These are phyloP conservation scores for Heteromyza rotundicornis DNA, from an alignment of 2,888 invertebrate species.

Conservation along the genomic window DNA sequence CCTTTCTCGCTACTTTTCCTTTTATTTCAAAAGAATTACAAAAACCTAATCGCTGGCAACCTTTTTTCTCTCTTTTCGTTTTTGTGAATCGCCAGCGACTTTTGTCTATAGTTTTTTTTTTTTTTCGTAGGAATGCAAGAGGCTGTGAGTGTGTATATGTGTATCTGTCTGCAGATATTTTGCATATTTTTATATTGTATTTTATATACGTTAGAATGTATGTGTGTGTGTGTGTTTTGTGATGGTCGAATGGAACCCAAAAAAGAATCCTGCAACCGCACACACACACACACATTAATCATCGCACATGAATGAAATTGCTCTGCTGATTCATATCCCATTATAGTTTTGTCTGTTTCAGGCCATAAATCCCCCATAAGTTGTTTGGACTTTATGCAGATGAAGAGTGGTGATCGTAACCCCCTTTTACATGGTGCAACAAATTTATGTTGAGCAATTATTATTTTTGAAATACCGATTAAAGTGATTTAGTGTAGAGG, in stretches of 20 bases:
- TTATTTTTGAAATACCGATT: conserved; percentile 50
- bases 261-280: conserved; percentile 5
- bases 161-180: too few relatives aligned
- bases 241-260: conserved; percentile 8
- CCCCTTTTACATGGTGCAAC: not conserved
- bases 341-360: conserved; percentile 39
- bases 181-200: too few relatives aligned
- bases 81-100: too few relatives aligned
- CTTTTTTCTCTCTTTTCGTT: too few relatives aligned
- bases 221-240: too few relatives aligned
- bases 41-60: too few relatives aligned
- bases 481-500: conserved; percentile 46
- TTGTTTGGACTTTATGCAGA: conserved; percentile 2
- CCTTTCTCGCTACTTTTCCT: too few relatives aligned
- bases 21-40: too few relatives aligned
- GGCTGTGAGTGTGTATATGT: not conserved
- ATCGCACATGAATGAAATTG: conserved; percentile 39
- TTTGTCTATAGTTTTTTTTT: not conserved
- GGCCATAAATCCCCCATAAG: conserved; percentile 37
- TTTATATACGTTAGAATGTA: too few relatives aligned
- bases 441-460: conserved; percentile 54
- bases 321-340: conserved; percentile 48
- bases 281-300: conserved; percentile 37
- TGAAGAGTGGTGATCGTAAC: not conserved
- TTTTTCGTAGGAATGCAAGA: not conserved